These are phyloP conservation scores for Gisinianus flammeolus DNA, from an alignment of 2,888 invertebrate species.

Conservation along the genomic window DNA sequence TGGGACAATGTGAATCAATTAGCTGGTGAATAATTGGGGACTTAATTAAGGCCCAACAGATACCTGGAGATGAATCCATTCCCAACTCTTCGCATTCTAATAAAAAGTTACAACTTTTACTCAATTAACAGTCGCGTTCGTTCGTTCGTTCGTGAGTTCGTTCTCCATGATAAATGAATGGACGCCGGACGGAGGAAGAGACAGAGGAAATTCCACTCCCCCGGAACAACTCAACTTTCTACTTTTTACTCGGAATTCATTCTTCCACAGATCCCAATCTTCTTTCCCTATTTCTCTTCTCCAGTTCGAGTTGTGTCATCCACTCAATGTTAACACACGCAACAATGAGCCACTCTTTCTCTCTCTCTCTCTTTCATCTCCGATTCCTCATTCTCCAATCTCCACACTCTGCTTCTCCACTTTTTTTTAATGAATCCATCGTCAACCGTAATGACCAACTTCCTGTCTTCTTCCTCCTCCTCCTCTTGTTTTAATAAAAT, in stretches of 20 bases:
- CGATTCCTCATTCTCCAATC: neutral
- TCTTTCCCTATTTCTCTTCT: no score
- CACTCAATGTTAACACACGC: no score
- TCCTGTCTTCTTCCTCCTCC: no score
- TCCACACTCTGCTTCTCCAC: neutral
- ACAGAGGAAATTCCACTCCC: no score
- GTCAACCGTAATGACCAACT: no score
- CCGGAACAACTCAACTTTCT: no score
- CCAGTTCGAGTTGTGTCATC: no score
- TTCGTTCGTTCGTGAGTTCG: no score
- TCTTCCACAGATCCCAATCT: no score
- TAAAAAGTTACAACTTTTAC: constrained; percentile 18
- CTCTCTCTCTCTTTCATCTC: neutral
- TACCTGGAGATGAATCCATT: neutral
- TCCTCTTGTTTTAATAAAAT: no score
- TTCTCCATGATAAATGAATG: neutral
- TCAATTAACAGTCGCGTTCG: neutral
- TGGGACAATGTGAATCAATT: constrained; percentile 23
- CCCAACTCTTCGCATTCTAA: neutral
- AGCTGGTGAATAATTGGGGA: constrained; percentile 19
- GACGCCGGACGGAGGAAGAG: neutral
- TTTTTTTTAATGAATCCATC: neutral
- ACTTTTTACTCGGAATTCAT: no score
- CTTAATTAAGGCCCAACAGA: constrained; percentile 22
- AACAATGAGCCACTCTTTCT: neutral